Conservation (phyloP, 2,113 vertebrate species). For the Tyto alba region DNA sequence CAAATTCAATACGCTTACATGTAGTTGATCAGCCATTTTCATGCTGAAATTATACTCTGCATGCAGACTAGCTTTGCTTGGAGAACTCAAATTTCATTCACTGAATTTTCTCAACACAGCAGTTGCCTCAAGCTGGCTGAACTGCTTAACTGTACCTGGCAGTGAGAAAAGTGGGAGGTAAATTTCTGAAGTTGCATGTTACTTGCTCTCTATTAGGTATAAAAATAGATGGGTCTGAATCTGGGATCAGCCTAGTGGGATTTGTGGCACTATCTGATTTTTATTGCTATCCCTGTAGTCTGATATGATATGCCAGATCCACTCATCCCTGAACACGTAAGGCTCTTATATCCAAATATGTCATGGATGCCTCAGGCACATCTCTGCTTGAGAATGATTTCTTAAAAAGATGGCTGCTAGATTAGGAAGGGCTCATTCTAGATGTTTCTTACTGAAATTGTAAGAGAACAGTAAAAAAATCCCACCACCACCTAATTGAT, state of each 20-base stretch:
- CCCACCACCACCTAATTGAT: not conserved
- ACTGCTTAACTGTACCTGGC: not conserved
- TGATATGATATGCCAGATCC: not conserved
- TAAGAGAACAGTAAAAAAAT: not conserved
- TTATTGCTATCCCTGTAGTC: not conserved
- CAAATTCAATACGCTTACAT: not conserved
- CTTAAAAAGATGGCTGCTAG: not conserved
- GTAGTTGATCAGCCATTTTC: not conserved
- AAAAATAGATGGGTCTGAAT: not conserved
- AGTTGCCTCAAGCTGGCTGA: not conserved
- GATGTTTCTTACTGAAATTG: not conserved
- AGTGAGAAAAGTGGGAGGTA: not conserved
- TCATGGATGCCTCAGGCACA: not conserved
- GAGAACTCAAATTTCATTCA: fast-evolving
- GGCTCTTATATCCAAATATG: not conserved
- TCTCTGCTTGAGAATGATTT: not conserved
- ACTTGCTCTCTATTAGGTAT: not conserved
- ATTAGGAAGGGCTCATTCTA: not conserved
- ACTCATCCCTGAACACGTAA: not conserved
- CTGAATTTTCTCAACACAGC: not conserved
- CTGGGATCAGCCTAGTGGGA: not conserved
- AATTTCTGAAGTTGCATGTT: not conserved
- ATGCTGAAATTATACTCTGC: fast-evolving
- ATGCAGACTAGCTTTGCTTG: not conserved
- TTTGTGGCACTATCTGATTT: not conserved